These are phyloP conservation scores for Grallaria varia DNA, from an alignment of 2,113 vertebrate species.

Conservation along the genomic window DNA sequence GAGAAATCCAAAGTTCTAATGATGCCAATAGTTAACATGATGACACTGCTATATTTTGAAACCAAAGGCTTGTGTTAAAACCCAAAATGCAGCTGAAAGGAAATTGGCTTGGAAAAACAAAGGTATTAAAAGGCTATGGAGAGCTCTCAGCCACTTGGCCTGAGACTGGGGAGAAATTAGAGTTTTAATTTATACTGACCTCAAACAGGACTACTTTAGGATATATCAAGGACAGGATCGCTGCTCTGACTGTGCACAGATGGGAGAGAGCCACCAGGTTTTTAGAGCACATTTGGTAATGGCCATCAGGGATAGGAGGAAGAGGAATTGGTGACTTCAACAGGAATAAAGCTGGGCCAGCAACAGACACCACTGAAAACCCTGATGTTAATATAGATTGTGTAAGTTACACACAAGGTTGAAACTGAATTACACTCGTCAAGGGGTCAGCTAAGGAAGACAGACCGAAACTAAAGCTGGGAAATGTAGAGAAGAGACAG, in stretches of 20 bases:
- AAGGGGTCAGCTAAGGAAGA: neutral
- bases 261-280: neutral
- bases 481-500: neutral
- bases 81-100: neutral
- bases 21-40: neutral
- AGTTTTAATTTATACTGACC: neutral
- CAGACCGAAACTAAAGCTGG: neutral
- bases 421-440: neutral
- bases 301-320: neutral
- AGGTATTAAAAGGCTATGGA: neutral
- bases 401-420: neutral
- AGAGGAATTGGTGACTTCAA: neutral
- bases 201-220: neutral
- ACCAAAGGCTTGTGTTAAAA: neutral
- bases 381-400: neutral
- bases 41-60: neutral
- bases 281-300: neutral
- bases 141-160: neutral
- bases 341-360: neutral
- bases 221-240: neutral
- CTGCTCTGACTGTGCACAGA: neutral
- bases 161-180: neutral
- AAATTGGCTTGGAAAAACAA: neutral
- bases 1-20: neutral
- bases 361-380: neutral